Percentiles rank a stretch among this genome's conserved stretches.
phyloP scores from a whole-genome alignment of 2,113 vertebrate species.

The Vidua macroura region DNA sequence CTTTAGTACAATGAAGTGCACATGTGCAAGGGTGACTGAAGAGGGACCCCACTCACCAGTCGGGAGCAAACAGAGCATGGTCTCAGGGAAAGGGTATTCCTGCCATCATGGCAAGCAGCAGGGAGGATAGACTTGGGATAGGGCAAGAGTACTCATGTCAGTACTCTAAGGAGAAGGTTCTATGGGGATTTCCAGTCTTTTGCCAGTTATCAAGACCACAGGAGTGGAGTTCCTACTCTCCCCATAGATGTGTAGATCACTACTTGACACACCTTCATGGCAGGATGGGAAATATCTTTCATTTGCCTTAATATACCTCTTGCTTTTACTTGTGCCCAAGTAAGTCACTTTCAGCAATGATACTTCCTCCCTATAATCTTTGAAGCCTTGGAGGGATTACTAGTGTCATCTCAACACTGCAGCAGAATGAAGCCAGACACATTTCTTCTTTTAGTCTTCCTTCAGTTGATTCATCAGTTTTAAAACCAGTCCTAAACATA shows the following conservation, averaged over 20 bases:
- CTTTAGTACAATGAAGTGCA: slow-evolving; percentile 75
- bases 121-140: not conserved
- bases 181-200: not conserved
- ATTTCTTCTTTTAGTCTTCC: not conserved
- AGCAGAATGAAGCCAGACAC: not conserved
- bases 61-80: not conserved
- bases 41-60: slow-evolving; percentile 41
- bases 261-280: not conserved
- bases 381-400: not conserved
- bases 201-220: not conserved
- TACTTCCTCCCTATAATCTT: not conserved
- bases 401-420: not conserved
- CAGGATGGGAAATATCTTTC: not conserved
- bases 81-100: not conserved
- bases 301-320: not conserved
- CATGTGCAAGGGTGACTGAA: slow-evolving; percentile 63
- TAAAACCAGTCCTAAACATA: not conserved
- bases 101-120: not conserved
- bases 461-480: not conserved
- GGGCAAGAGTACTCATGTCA: not conserved
- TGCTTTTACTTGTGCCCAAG: not conserved
- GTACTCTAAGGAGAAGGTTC: not conserved
- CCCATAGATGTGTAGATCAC: accelerated
- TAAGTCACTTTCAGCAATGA: not conserved
- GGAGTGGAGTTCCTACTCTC: not conserved